These are phyloP conservation scores for Noctua pronuba DNA, from an alignment of 2,888 invertebrate genomes.

Conservation along the genomic window DNA sequence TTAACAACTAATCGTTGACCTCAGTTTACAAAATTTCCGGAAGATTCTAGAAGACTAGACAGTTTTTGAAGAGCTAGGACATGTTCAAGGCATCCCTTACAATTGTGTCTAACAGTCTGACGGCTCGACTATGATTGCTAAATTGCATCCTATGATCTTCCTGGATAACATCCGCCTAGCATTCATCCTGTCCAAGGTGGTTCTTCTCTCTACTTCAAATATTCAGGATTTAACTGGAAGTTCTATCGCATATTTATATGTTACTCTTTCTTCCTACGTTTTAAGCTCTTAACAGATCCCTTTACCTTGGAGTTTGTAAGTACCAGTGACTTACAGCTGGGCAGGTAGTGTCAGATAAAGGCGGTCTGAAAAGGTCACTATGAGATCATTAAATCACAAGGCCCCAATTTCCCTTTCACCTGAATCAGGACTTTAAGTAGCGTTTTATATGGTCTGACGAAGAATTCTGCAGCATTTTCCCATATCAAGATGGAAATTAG, in stretches of 20 bases:
- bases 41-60: constrained; percentile 20
- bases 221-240: neutral
- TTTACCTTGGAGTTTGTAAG: constrained; percentile 31
- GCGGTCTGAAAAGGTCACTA: constrained; percentile 47
- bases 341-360: constrained; percentile 36
- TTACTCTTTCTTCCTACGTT: neutral
- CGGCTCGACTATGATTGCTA: constrained; percentile 63
- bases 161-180: constrained; percentile 68
- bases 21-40: constrained; percentile 31
- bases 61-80: constrained; percentile 46
- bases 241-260: neutral
- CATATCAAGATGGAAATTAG: constrained; percentile 21
- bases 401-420: constrained; percentile 56
- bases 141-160: constrained; percentile 73
- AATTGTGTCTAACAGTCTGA: constrained; percentile 65
- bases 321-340: constrained; percentile 20
- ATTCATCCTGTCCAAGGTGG: constrained; percentile 44
- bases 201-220: neutral
- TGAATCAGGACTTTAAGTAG: neutral
- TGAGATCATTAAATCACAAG: constrained; percentile 60
- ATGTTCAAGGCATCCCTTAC: constrained; percentile 64
- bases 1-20: constrained; percentile 7
- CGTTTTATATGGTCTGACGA: neutral
- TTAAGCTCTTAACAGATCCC: constrained; percentile 3
- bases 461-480: neutral